Conservation (phyloP, 2,113 vertebrate genomes). For the Tupaia chinensis region DNA sequence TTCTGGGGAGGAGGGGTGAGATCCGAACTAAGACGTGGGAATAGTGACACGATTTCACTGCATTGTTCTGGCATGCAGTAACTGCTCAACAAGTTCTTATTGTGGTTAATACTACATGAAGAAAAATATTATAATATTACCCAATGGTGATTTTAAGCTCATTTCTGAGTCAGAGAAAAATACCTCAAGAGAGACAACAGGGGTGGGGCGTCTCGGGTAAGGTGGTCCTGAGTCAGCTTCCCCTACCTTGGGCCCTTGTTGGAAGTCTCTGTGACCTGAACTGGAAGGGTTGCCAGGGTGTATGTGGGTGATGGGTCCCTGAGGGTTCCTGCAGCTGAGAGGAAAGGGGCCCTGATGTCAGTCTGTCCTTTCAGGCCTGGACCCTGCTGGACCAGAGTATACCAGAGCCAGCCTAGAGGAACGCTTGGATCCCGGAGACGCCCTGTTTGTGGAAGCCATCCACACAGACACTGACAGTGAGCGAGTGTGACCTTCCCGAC, state of each 20-base stretch:
- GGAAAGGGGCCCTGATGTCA: neutral
- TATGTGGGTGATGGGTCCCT: neutral
- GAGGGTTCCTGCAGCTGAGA: neutral
- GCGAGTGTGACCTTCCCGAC: constrained; percentile 53
- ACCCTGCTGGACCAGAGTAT: constrained; percentile 96
- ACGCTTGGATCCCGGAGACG: constrained; percentile 94
- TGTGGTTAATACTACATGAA: neutral
- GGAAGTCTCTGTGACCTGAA: neutral
- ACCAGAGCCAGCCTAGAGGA: constrained; percentile 91
- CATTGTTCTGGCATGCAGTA: neutral
- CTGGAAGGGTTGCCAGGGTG: neutral
- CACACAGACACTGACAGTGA: constrained; percentile 97
- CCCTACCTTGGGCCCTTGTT: neutral
- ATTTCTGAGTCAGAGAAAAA: constrained; percentile 1
- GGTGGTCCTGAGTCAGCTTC: neutral
- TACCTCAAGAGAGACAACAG: neutral
- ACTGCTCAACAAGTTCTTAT: neutral
- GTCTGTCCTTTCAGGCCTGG: constrained; percentile 89
- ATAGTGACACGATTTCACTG: neutral
- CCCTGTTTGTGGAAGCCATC: constrained; percentile 96
- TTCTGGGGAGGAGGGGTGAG: neutral
- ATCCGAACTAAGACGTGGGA: neutral
- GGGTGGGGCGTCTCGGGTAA: neutral
- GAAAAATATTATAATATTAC: neutral
- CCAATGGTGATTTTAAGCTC: neutral